phyloP scores from a whole-genome alignment of 2,888 invertebrate species.

The Callyntrura sp. region DNA sequence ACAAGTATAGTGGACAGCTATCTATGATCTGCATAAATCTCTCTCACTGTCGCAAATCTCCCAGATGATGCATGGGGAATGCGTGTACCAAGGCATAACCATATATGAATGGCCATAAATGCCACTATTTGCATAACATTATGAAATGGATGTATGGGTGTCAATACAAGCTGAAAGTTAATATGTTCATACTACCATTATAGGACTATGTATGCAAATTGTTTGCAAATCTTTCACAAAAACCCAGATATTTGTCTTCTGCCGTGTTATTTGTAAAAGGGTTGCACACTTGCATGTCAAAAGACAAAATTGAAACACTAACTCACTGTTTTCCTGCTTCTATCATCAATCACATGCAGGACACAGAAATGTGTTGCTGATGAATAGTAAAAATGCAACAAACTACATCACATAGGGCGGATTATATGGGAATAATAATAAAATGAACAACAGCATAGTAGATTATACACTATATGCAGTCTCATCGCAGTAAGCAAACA shows the following conservation, averaged over 20 bases:
- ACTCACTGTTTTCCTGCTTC: constrained; percentile 31
- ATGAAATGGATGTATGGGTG: constrained; percentile 24
- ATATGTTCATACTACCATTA: constrained; percentile 2
- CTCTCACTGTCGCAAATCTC: not conserved
- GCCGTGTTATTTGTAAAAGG: constrained; percentile 17
- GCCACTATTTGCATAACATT: constrained; percentile 15
- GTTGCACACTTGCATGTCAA: not conserved
- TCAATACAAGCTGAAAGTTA: constrained; percentile 22
- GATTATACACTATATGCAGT: not conserved
- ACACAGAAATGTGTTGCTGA: constrained; percentile 15
- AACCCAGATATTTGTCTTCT: not conserved
- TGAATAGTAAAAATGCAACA: not conserved
- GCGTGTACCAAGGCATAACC: not conserved
- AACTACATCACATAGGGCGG: not conserved
- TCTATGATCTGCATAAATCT: constrained; percentile 44
- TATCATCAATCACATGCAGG: constrained; percentile 28
- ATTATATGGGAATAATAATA: constrained; percentile 12
- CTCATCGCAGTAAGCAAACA: not conserved
- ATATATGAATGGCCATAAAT: not conserved
- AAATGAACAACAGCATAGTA: not conserved
- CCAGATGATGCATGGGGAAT: not conserved
- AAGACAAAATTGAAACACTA: constrained; percentile 33
- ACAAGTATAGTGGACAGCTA: constrained; percentile 32
- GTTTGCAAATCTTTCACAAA: not conserved
- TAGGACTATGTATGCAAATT: not conserved